These are phyloP conservation scores for Ctena decussata DNA, from an alignment of 2,888 invertebrate genomes.

Conservation along the genomic window DNA sequence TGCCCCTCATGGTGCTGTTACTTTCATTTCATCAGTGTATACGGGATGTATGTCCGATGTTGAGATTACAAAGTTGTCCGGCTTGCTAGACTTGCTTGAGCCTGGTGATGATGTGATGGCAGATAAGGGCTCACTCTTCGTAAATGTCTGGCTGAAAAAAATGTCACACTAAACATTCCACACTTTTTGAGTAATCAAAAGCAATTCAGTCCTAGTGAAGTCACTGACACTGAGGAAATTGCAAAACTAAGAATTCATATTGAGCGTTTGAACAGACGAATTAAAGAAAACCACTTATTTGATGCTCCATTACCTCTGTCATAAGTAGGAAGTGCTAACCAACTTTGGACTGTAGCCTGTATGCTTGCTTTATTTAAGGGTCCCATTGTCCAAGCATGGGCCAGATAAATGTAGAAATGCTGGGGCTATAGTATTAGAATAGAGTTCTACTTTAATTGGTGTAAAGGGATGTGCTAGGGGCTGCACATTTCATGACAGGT, in stretches of 20 bases:
- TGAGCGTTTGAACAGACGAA: slow-evolving; percentile 36
- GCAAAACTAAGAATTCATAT: slow-evolving; percentile 48
- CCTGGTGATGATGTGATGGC: slow-evolving; percentile 51
- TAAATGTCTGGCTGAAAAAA: slow-evolving; percentile 29
- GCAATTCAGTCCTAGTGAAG: slow-evolving; percentile 35
- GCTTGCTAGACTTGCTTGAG: too few species aligned
- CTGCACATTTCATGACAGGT: too few species aligned
- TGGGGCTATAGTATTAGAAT: too few species aligned
- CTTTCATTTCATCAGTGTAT: slow-evolving; percentile 26
- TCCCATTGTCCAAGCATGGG: slow-evolving; percentile 39
- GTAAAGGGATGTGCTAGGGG: too few species aligned
- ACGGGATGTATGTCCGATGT: slow-evolving; percentile 42
- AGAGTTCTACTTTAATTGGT: too few species aligned
- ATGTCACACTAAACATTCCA: slow-evolving; percentile 22
- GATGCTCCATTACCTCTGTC: slow-evolving; percentile 30
- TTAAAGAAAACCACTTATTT: slow-evolving; percentile 52
- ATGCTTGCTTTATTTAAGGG: slow-evolving; percentile 51
- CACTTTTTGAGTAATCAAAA: slow-evolving; percentile 36
- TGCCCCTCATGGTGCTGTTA: too few species aligned
- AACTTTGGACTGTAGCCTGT: slow-evolving; percentile 55
- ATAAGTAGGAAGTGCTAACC: slow-evolving; percentile 48
- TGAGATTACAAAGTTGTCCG: too few species aligned
- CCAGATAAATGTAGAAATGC: neutral
- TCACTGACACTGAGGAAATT: slow-evolving; percentile 40
- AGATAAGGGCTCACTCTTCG: slow-evolving; percentile 44